Conservation (phyloP, 2,888 invertebrate genomes). For the Carcina quercana region DNA sequence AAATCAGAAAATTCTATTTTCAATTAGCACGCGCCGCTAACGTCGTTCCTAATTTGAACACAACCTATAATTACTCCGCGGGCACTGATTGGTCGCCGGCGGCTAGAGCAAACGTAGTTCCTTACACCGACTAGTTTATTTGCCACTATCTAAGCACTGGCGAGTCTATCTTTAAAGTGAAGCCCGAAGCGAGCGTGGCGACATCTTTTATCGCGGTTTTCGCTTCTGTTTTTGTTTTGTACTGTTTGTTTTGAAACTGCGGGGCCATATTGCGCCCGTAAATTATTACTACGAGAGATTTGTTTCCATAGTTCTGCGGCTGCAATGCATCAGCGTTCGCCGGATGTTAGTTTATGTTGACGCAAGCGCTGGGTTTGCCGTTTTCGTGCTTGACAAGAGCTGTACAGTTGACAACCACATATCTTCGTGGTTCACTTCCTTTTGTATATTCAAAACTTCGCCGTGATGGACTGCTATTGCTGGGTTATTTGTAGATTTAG, state of each 20-base stretch:
- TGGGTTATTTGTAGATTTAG: too few species aligned
- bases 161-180: conserved; percentile 56
- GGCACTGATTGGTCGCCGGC: conserved; percentile 49
- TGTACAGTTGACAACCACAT: conserved; percentile 33
- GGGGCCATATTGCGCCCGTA: conserved; percentile 63
- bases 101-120: conserved; percentile 20
- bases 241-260: conserved; percentile 59
- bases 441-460: not conserved
- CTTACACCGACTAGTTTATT: conserved; percentile 40
- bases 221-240: conserved; percentile 58
- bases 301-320: conserved; percentile 70
- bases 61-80: conserved; percentile 60
- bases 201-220: conserved; percentile 64
- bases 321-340: conserved; percentile 64
- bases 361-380: conserved; percentile 56
- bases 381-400: conserved; percentile 50
- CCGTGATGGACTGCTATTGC: too few species aligned
- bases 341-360: conserved; percentile 69
- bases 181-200: conserved; percentile 47
- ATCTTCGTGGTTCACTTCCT: conserved; percentile 1
- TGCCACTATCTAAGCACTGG: conserved; percentile 46
- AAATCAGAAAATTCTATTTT: conserved; percentile 61
- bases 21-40: conserved; percentile 53
- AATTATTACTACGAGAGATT: conserved; percentile 68
- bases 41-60: conserved; percentile 64